Percentiles rank a stretch among this genome's conserved stretches.
Evolutionary conservation across 1,140 invertebrate species (phyloP).

Genomic region (Trachymyrmex cornetzi): DNA sequence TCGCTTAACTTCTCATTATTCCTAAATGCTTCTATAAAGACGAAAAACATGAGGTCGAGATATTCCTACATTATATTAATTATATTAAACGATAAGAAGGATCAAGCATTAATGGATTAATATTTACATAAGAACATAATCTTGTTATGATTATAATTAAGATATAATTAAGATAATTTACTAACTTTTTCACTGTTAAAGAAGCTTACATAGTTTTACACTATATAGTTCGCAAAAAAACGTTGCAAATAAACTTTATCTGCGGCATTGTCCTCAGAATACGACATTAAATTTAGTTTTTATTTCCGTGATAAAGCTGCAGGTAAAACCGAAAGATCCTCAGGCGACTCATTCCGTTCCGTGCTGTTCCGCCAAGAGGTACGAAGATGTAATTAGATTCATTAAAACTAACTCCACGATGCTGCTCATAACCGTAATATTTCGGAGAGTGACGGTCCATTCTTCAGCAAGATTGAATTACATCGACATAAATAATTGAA

Average conservation of each 20-base stretch:
- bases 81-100: background rate
- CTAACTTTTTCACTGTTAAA: background rate
- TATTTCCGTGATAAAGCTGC: constrained; percentile 21
- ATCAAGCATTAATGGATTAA: background rate
- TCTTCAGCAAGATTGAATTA: constrained; percentile 37
- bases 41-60: background rate
- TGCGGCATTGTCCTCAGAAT: background rate
- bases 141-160: background rate
- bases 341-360: constrained; percentile 55
- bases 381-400: constrained; percentile 68
- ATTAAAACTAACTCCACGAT: constrained; percentile 69
- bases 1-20: background rate
- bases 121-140: background rate
- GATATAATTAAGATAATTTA: constrained; percentile 6
- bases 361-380: constrained; percentile 7
- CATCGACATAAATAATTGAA: constrained; percentile 42
- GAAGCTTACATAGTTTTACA: background rate
- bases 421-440: constrained; percentile 47
- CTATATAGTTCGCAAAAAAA: background rate
- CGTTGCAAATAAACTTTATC: constrained; percentile 17
- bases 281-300: constrained; percentile 22
- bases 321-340: constrained; percentile 61
- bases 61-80: background rate
- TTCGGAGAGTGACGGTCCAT: constrained; percentile 27
- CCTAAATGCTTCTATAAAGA: background rate